These are phyloP conservation scores for Spilarctia lutea DNA, from an alignment of 2,888 invertebrate genomes.

Conservation along the genomic window DNA sequence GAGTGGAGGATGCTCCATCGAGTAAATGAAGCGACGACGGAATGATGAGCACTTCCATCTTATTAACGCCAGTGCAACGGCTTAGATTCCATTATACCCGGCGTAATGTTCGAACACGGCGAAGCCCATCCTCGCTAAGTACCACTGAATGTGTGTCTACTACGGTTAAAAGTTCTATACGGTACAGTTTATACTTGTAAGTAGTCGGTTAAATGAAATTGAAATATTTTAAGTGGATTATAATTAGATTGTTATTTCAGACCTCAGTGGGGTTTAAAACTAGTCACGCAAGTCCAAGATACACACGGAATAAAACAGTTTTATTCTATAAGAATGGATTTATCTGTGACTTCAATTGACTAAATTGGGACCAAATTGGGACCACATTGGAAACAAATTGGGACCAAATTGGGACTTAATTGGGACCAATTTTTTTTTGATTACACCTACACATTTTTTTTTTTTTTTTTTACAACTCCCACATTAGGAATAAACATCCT, in stretches of 20 bases:
- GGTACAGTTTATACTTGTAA: not conserved
- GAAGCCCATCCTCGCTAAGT: constrained; percentile 30
- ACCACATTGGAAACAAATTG: too few species aligned
- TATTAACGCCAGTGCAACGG: constrained; percentile 52
- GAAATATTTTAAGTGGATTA: not conserved
- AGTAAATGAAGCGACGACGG: constrained; percentile 50
- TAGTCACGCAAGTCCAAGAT: not conserved
- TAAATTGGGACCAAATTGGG: too few species aligned
- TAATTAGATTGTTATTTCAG: not conserved
- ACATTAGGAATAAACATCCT: too few species aligned
- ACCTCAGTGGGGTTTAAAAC: not conserved
- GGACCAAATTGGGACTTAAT: too few species aligned
- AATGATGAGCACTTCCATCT: constrained; percentile 55
- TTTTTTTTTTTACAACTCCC: too few species aligned
- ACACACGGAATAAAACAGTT: not conserved
- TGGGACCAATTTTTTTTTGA: too few species aligned
- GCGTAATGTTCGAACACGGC: constrained; percentile 19
- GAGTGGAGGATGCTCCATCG: constrained; percentile 13
- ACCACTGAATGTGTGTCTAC: constrained; percentile 2
- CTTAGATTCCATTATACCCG: constrained; percentile 44
- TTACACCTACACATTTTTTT: too few species aligned
- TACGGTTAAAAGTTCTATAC: not conserved
- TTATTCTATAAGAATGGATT: too few species aligned
- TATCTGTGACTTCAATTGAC: too few species aligned
- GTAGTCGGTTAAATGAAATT: not conserved